Base-by-base conservation (phyloP, 1,140 invertebrate genomes). In the Anagrus nilaparvatae region DNA sequence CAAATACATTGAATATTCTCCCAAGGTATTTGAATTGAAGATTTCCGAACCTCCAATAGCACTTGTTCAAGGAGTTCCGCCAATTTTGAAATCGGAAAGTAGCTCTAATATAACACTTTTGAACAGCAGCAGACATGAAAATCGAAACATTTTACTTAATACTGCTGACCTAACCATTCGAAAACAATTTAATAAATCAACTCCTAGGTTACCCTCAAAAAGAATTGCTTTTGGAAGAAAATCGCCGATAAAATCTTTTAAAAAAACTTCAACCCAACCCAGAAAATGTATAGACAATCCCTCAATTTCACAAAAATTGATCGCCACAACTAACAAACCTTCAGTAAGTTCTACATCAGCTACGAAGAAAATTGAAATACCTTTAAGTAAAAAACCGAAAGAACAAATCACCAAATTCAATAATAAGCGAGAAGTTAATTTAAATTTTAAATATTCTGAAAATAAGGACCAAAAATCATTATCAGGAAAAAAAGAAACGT, bases 121-220 rank as follows among this genome's bases (percentile, higher is more conserved):
- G 7, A n/a, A 7, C 13, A 24, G 19, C 25, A 36, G 18, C 36
- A 24, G 21, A 2, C 12, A 23, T 6, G 17, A 17, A 37, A 17
- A 16, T 7, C 12, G 6, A 43, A 36, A 30, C 16, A 4, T 14
- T 8, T 17, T 6, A 31, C 8, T 33, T 33, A 18, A n/a, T n/a
- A n/a, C n/a, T n/a, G n/a, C 14, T 10, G 14, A 13, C 13, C 18
- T 1, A 12, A 10, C 19, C 9, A 25, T 36, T 17, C 25, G 35
- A 28, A 35, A 19, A 27, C 29, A 25, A 32, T 13, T 40, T 8
- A 37, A 40, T 5, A 60, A 49, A 50, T 30, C 46, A 1, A 57
- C 63, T 49, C 52, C 63, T 12, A 65, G 49, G 47, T 68, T 64
- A 9, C 64, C 65, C 5, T 29, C 55, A 0, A 67, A 66, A 40